phyloP scores from a whole-genome alignment of 2,797 vertebrate genomes.

The Helostoma temminkii region DNA sequence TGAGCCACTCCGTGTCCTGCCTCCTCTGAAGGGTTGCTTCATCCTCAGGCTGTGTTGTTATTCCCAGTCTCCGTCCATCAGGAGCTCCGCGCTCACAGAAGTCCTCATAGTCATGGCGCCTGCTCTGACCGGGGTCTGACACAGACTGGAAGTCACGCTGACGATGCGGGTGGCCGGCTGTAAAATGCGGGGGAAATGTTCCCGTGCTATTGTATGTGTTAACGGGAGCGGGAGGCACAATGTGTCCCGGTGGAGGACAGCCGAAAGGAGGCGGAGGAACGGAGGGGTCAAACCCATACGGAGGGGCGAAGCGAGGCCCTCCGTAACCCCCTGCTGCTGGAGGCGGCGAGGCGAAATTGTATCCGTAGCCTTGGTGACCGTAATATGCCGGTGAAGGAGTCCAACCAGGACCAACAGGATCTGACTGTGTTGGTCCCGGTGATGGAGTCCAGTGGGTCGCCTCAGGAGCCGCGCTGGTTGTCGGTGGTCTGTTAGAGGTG shows the following conservation, averaged over 20 bases:
- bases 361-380: slow-evolving; percentile 3
- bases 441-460: neutral
- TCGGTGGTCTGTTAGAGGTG: neutral
- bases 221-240: neutral
- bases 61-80: neutral
- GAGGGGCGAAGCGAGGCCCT: slow-evolving; percentile 15
- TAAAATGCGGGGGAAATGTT: slow-evolving; percentile 1
- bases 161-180: neutral
- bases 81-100: slow-evolving; percentile 1
- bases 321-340: slow-evolving; percentile 20
- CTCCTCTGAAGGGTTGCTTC: slow-evolving; percentile 48
- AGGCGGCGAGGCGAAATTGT: slow-evolving; percentile 12
- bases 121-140: neutral
- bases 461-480: neutral
- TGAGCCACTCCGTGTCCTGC: slow-evolving; percentile 77
- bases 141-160: slow-evolving; percentile 22
- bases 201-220: slow-evolving; percentile 9
- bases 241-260: slow-evolving; percentile 23
- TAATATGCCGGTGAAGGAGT: slow-evolving; percentile 21
- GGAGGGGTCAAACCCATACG: slow-evolving; percentile 69
- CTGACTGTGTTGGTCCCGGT: neutral
- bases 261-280: slow-evolving; percentile 73
- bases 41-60: slow-evolving; percentile 11
- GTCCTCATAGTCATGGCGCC: neutral
- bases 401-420: slow-evolving; percentile 10